Evolutionary conservation across 2,888 invertebrate genomes (phyloP).

Genomic region (Xestia xanthographa): DNA sequence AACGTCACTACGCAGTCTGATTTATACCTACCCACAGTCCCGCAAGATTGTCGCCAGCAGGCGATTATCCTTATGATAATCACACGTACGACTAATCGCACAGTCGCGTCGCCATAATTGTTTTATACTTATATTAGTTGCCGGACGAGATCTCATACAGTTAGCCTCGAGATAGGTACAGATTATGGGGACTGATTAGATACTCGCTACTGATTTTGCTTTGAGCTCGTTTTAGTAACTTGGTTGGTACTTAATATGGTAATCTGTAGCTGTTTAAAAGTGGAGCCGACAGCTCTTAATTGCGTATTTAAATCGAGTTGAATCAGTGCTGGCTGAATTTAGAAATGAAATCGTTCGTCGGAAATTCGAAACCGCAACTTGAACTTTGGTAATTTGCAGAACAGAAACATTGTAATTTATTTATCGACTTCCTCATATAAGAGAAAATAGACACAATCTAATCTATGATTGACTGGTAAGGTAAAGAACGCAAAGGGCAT

Average conservation of each 20-base stretch:
- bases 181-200: conserved; percentile 51
- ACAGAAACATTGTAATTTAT: neutral
- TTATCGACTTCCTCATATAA: too few relatives aligned
- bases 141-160: conserved; percentile 37
- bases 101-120: conserved; percentile 49
- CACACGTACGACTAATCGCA: conserved; percentile 42
- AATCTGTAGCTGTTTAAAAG: conserved; percentile 17
- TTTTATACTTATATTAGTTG: conserved; percentile 39
- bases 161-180: conserved; percentile 35
- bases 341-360: neutral
- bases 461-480: too few relatives aligned
- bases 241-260: conserved; percentile 36
- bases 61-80: conserved; percentile 59
- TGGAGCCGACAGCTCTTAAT: conserved; percentile 4
- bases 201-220: conserved; percentile 36
- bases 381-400: neutral
- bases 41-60: conserved; percentile 48
- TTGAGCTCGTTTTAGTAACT: conserved; percentile 41
- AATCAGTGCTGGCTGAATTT: neutral
- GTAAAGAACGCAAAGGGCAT: too few relatives aligned
- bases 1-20: conserved; percentile 39
- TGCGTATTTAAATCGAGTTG: conserved; percentile 11
- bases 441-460: too few relatives aligned
- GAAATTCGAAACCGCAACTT: neutral
- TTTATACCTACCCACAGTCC: conserved; percentile 49